Base-by-base conservation (phyloP, 2,888 invertebrate species). In the Panorpa germanica region DNA sequence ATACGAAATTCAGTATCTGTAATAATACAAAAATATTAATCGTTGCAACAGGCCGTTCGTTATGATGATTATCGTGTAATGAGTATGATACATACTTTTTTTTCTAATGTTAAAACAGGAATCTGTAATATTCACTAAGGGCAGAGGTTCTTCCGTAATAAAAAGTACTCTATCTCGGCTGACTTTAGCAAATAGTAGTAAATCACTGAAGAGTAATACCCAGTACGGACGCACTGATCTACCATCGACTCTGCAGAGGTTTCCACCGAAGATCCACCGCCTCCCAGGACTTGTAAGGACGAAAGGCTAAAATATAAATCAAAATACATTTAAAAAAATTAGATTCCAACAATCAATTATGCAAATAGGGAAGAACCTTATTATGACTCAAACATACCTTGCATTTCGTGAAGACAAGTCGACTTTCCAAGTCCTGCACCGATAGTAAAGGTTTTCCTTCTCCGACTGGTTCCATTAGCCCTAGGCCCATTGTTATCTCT, bases 221-320 rank as follows among this genome's bases (percentile, higher is more conserved):
- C 85, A 85, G 47, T 78, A 82, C 1, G 82, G 78, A 36, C 81
- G 66, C 15, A 81, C 64, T 3, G 76, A 70, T 25, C 83, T 63
- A 2, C 83, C 82, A 55, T 85, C 85, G 2, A 83, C 76, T 37
- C 81, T 65, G 8, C 76, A 74, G 16, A 86, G 54, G 43, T 85
- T 83, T 0, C 85, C 83, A 4, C 83, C 85, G 42, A 85, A 85
- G 34, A 86, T 77, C 85, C 85, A 85, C 51, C 83, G 83, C 29
- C 85, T 65, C 15, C 82, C 82, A 29, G 78, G 73, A 42, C 77
- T 73, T 44, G 75, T 77, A 49, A 86, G 57, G 30, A 77, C 73
- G 50, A 86, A 86, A 30, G 85, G 83, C 67, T 73, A 49, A 7
- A 55, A 57, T 28, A 31, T 34, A 23, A 9, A 32, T 39, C 30